These are phyloP conservation scores for Hycleus cichorii DNA, from an alignment of 1,140 invertebrate species.

Conservation along the genomic window DNA sequence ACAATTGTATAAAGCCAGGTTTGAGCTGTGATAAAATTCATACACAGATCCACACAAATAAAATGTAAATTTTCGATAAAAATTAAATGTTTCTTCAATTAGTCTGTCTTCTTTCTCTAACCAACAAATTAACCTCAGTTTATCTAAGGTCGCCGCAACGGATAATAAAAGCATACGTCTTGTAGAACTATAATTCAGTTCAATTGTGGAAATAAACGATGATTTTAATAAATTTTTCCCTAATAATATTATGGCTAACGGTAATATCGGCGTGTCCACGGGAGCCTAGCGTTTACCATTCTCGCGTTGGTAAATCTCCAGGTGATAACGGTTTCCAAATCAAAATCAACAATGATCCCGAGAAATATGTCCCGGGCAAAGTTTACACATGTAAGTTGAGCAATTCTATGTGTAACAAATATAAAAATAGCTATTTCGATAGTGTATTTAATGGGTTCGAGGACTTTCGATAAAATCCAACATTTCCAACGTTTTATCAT, in stretches of 20 bases:
- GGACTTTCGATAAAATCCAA: conserved; percentile 55
- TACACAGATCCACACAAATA: no score
- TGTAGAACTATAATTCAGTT: no score
- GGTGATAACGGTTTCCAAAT: conserved; percentile 78
- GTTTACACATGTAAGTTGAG: conserved; percentile 61
- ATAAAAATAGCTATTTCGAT: conserved; percentile 10
- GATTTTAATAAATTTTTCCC: no score
- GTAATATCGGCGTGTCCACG: conserved; percentile 21
- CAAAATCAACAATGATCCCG: conserved; percentile 63
- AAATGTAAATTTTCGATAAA: no score
- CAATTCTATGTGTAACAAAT: background rate
- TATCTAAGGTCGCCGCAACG: no score
- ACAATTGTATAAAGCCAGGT: conserved; percentile 11
- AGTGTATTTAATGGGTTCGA: conserved; percentile 70
- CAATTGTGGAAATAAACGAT: no score
- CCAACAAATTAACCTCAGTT: no score
- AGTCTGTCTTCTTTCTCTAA: background rate
- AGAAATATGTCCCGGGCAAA: conserved; percentile 70
- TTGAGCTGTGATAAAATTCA: conserved; percentile 17
- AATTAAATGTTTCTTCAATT: background rate
- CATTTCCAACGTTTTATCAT: conserved; percentile 78
- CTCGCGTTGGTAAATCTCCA: conserved; percentile 43
- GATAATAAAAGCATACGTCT: no score
- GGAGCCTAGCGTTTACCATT: conserved; percentile 34
- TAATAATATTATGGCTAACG: no score